Base-by-base conservation (phyloP, 53 echinoderm and acorn worm genomes). In the Pentamera pediparva region DNA sequence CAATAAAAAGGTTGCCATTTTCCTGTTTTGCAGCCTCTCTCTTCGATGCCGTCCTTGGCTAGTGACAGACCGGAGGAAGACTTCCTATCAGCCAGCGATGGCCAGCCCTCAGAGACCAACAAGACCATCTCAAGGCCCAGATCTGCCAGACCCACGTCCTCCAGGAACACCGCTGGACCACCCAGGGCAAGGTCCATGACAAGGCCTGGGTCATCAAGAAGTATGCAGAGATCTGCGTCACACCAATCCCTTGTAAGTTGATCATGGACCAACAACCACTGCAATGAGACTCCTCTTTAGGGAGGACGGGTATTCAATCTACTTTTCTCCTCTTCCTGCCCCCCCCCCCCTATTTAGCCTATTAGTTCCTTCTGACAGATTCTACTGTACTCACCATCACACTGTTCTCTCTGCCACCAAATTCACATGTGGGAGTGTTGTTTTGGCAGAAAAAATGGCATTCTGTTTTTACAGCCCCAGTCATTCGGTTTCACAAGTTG, bases 21-120 rank as follows among this genome's bases (percentile, higher is more conserved):
- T 10, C 43, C 15, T 41, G 15, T 59, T 9, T 59, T 39, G 32
- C 57, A 94, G 90, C 98, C 98, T 5, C 69, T 98, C 11, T 91
- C 98, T 37, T 88, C 86, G 49, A 98, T 98, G 98, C 98, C 98
- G 59, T 81, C 65, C 31, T 70, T 85, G 24, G 81, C 73, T 24
- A 79, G 73, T 33, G 90, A 85, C 20, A 73, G 75, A 28, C 50
- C 55, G 22, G 64, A 73, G 2, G 85, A 89, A 17, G 86, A 78
- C 4, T 76, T 78, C 31, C 8, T 41, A 2, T 6, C 65, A 24
- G 18, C 59, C 10, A 24, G n/a, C 19, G 32, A 26, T 7, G 76
- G 69, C 15, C 80, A 63, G 18, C 30, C 60, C 41, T 22, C 75
- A 50, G 51, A 75, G 36, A 61, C 79, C 8, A 78, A 79, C 31